phyloP scores from a whole-genome alignment of 2,113 vertebrate species.

The Menidia beryllina region DNA sequence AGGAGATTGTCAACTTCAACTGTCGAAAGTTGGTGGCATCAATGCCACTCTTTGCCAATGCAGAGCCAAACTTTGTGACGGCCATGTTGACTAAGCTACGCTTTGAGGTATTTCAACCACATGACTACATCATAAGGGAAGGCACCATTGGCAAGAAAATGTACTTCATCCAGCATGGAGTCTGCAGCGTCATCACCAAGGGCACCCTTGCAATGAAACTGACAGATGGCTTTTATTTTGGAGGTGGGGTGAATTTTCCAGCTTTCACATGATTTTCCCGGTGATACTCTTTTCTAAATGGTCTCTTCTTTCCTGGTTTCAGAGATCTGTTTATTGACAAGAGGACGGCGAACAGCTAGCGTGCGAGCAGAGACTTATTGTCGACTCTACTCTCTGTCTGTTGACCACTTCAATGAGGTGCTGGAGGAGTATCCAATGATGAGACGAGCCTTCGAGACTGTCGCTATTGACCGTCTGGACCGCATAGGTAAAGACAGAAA shows the following conservation, averaged over 20 bases:
- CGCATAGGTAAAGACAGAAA: slow-evolving; percentile 88
- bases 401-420: slow-evolving; percentile 98
- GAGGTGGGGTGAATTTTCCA: slow-evolving; percentile 82
- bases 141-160: slow-evolving; percentile 98
- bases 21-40: slow-evolving; percentile 98
- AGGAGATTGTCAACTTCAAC: slow-evolving; percentile 99
- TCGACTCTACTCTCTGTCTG: slow-evolving; percentile 94
- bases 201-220: slow-evolving; percentile 94
- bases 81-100: slow-evolving; percentile 97
- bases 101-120: slow-evolving; percentile 97
- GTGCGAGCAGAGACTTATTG: slow-evolving; percentile 96
- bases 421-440: slow-evolving; percentile 99
- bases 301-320: slow-evolving; percentile 21
- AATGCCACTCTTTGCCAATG: slow-evolving; percentile 97
- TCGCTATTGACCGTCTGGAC: slow-evolving; percentile 96
- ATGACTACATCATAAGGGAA: slow-evolving; percentile 95
- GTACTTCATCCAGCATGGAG: slow-evolving; percentile 98
- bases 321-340: slow-evolving; percentile 97
- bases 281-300: not conserved
- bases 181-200: slow-evolving; percentile 92
- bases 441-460: slow-evolving; percentile 95
- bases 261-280: not conserved
- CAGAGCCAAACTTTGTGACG: slow-evolving; percentile 96
- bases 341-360: slow-evolving; percentile 93
- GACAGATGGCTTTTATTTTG: slow-evolving; percentile 97